Base-by-base conservation (phyloP, 2,797 vertebrate species). In the Emys orbicularis region DNA sequence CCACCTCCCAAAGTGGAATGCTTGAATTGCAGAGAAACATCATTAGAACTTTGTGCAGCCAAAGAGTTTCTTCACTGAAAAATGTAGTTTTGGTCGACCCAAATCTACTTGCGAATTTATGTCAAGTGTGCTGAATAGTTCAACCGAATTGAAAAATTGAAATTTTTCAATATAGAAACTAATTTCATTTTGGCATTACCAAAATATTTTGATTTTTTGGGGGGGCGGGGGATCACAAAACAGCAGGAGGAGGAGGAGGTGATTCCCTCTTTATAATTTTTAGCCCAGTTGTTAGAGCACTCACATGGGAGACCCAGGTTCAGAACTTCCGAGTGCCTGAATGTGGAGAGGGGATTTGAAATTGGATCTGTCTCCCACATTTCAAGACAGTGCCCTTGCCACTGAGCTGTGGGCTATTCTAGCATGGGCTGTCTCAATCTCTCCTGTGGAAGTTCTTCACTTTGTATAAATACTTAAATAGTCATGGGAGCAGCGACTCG, bases 1-100 rank as follows among this genome's bases (percentile, higher is more conserved):
- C 11, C 59, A 61, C 59, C 61, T 37, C 61, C 34, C n/a, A 68
- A 0, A 1, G 59, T 52, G 0, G 56, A 76, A 11, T 83, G 25
- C 41, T 76, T 44, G 41, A 25, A 27, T 27, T 47, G 25, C 53
- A 83, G 47, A 76, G 37, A 52, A 49, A 25, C n/a, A n/a, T 37
- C 34, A 5, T 87, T 12, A 1, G 11, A 13, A 29, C 3, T 56
- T 29, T 44, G 34, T 31, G 27, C 9, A 31, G 19, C 65, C 10
- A 59, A 65, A n/a, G 34, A 11, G 59, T 37, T 21, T 37, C 21
- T 37, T 19, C n/a, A 37, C 65, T 68, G 65, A 68, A 68, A 68
- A 68, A 61, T 61, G 31, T 34, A 34, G 59, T 34, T 61, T 34
- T 61, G 59, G 65, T 68, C 9, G 1, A 21, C n/a, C 18, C 18